These are phyloP conservation scores for Drosophila navojoa DNA, from an alignment of 1,140 invertebrate species.

Conservation along the genomic window DNA sequence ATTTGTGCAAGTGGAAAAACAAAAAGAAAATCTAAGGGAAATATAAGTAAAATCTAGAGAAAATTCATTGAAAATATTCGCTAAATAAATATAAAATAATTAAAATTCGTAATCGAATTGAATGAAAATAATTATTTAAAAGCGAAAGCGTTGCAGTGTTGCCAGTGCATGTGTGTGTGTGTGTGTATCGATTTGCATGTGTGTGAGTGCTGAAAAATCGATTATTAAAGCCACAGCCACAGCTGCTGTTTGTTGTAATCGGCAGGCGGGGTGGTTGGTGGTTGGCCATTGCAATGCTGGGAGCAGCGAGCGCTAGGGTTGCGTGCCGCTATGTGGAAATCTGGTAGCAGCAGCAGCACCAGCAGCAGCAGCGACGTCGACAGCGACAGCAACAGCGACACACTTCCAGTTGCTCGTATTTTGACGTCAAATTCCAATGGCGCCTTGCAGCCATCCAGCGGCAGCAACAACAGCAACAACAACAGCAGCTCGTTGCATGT, in stretches of 20 bases:
- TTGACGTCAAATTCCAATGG: constrained; percentile 75
- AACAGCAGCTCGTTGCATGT: constrained; percentile 67
- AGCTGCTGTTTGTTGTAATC: constrained; percentile 68
- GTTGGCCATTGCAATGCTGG: constrained; percentile 32
- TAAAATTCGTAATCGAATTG: background rate
- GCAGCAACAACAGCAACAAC: constrained; percentile 46
- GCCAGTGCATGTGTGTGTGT: constrained; percentile 25
- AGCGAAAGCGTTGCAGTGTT: constrained; percentile 42
- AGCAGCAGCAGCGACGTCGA: constrained; percentile 23
- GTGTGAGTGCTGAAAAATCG: constrained; percentile 69
- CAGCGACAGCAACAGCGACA: constrained; percentile 63
- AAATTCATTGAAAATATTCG: background rate
- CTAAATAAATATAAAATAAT: background rate
- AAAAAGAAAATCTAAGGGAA: background rate
- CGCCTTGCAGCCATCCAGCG: constrained; percentile 71
- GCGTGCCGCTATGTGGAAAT: constrained; percentile 75
- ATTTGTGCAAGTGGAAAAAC: constrained; percentile 12
- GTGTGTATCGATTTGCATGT: constrained; percentile 54
- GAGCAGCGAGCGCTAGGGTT: constrained; percentile 49
- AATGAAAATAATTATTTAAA: constrained; percentile 16
- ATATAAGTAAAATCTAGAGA: background rate
- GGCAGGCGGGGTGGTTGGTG: constrained; percentile 33
- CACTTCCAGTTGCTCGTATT: constrained; percentile 74
- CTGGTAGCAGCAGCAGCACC: constrained; percentile 37
- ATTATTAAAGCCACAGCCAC: constrained; percentile 78